A percentile compares a stretch with the other conserved stretches of the same genome.
Conservation (phyloP, 2,888 invertebrate genomes). For the Lysandra coridon region DNA sequence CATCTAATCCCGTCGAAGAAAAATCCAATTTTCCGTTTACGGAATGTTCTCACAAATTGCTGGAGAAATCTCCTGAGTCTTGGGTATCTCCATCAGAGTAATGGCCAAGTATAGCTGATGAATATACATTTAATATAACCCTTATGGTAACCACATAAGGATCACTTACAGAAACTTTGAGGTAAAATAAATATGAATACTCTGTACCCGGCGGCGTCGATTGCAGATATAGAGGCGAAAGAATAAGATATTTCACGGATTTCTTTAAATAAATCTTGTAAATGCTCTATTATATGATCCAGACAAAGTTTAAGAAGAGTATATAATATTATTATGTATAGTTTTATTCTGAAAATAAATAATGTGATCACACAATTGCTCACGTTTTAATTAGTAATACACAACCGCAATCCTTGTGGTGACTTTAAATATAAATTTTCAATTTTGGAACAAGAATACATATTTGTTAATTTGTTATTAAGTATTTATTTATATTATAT, state of each 20-base stretch:
- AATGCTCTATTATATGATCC: background rate
- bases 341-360: no score
- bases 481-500: no score
- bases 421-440: no score
- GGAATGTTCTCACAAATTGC: background rate
- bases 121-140: background rate
- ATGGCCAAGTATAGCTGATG: background rate
- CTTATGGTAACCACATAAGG: background rate
- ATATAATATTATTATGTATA: no score
- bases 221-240: background rate
- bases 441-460: no score
- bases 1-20: background rate
- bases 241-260: background rate
- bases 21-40: slow-evolving; percentile 1
- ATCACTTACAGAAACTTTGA: background rate
- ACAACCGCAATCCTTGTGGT: no score
- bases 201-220: background rate
- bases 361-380: no score
- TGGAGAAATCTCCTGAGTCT: background rate
- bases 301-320: no score
- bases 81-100: background rate
- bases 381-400: no score
- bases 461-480: no score
- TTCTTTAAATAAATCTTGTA: background rate
- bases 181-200: background rate